Conservation (phyloP, 1,140 invertebrate genomes). For the Octopus sinensis region DNA sequence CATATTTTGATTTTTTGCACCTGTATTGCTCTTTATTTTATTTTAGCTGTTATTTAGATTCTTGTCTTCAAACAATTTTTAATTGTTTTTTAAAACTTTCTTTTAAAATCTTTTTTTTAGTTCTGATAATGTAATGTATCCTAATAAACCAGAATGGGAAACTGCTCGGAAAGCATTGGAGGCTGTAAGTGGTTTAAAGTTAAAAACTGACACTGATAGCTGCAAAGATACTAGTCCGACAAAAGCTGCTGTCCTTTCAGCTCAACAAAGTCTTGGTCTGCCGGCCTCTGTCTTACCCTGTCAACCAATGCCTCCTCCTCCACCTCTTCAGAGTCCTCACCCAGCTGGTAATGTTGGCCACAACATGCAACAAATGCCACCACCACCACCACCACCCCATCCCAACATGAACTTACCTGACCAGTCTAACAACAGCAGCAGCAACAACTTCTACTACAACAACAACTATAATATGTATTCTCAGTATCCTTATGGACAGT, state of each 20-base stretch:
- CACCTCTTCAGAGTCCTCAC: too few species aligned
- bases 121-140: constrained; percentile 8
- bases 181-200: constrained; percentile 23
- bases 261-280: not conserved
- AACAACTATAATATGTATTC: constrained; percentile 3
- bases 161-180: constrained; percentile 42
- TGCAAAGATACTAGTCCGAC: constrained; percentile 1
- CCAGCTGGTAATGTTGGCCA: not conserved
- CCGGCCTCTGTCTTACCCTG: not conserved
- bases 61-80: too few species aligned
- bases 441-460: not conserved
- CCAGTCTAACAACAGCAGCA: not conserved
- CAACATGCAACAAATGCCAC: not conserved
- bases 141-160: constrained; percentile 42
- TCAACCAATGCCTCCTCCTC: not conserved
- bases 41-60: too few species aligned
- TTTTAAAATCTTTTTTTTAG: not conserved
- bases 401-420: not conserved
- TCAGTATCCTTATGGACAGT: constrained; percentile 1
- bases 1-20: too few species aligned
- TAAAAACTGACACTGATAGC: constrained; percentile 20
- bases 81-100: too few species aligned
- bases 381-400: not conserved
- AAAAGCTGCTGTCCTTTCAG: not conserved
- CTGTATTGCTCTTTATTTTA: too few species aligned